These are phyloP conservation scores for Chitala chitala DNA, from an alignment of 2,113 vertebrate species.

Conservation along the genomic window DNA sequence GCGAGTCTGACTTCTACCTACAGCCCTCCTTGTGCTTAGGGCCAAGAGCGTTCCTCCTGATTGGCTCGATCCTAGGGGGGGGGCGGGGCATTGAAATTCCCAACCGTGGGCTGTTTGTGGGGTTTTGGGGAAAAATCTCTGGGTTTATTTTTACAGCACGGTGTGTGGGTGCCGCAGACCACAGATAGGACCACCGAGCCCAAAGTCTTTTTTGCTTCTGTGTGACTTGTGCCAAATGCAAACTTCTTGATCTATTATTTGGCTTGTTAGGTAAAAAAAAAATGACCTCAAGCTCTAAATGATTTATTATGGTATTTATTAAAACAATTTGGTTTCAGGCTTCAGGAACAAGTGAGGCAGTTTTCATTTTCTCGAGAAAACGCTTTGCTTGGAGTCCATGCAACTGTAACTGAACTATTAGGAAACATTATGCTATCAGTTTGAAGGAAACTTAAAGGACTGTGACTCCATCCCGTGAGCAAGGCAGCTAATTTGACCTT, in stretches of 20 bases:
- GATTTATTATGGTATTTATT: constrained; percentile 20
- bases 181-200: neutral
- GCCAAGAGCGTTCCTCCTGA: no score
- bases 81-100: constrained; percentile 12
- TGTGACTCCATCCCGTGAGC: no score
- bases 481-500: no score
- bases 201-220: neutral
- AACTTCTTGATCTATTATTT: neutral
- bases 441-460: no score
- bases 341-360: constrained; percentile 7
- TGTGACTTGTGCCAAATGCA: neutral
- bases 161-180: constrained; percentile 14
- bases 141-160: constrained; percentile 10
- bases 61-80: neutral
- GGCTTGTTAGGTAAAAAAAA: constrained; percentile 15
- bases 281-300: constrained; percentile 3
- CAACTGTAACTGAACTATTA: no score
- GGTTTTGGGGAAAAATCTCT: constrained; percentile 8
- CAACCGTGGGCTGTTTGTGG: constrained; percentile 7
- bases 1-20: no score
- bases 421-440: no score
- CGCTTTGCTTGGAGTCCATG: neutral
- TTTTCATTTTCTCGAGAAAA: neutral
- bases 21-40: no score
- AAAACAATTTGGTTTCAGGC: neutral